phyloP scores from a whole-genome alignment of 2,113 vertebrate genomes.

The Larimichthys polyactis region DNA sequence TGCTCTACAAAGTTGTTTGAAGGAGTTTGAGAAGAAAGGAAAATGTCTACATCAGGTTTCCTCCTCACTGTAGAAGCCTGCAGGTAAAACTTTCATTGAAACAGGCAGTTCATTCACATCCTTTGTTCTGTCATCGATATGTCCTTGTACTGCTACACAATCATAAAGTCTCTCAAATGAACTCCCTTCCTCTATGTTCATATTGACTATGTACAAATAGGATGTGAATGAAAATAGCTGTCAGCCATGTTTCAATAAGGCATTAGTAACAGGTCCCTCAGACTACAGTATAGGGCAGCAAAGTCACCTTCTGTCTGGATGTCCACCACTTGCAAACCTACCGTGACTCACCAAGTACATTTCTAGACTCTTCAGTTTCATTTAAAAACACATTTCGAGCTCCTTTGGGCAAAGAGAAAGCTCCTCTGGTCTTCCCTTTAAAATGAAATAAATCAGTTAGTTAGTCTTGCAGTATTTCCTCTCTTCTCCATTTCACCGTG shows the following conservation, averaged over 20 bases:
- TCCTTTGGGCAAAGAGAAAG: slow-evolving; percentile 92
- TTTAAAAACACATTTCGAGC: slow-evolving; percentile 91
- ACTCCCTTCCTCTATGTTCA: not conserved
- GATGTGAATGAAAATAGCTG: slow-evolving; percentile 54
- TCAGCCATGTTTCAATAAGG: slow-evolving; percentile 60
- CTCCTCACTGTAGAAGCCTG: slow-evolving; percentile 8
- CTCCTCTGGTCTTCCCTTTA: slow-evolving; percentile 92
- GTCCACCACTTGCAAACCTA: slow-evolving; percentile 82
- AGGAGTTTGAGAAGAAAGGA: slow-evolving; percentile 2
- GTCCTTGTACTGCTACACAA: not conserved
- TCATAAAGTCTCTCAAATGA: not conserved
- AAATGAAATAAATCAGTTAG: slow-evolving; percentile 83
- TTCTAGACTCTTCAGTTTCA: slow-evolving; percentile 90
- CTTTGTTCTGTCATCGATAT: not conserved
- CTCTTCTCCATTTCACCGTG: not conserved
- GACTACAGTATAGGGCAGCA: slow-evolving; percentile 49
- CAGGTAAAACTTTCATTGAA: slow-evolving; percentile 43
- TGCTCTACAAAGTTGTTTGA: slow-evolving; percentile 63
- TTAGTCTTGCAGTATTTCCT: slow-evolving; percentile 46
- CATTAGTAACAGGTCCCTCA: not conserved
- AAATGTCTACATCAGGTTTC: slow-evolving; percentile 28
- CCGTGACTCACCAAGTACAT: slow-evolving; percentile 89
- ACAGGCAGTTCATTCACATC: slow-evolving; percentile 58
- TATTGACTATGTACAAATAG: not conserved
- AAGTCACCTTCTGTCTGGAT: slow-evolving; percentile 76